Evolutionary conservation across 2,888 invertebrate genomes (phyloP).

Genomic region (Cremastobaeus sp.): DNA sequence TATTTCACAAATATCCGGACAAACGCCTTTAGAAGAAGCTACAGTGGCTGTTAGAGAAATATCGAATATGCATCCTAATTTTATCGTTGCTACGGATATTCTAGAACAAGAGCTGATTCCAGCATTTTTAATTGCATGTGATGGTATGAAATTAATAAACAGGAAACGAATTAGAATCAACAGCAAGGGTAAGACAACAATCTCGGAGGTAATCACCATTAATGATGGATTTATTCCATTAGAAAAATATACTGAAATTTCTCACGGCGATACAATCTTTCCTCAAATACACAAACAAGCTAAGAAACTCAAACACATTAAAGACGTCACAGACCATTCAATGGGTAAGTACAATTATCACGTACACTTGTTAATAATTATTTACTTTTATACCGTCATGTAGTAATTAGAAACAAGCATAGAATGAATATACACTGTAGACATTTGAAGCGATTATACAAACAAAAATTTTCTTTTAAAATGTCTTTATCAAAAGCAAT

Average conservation of each 20-base stretch:
- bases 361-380: slow-evolving; percentile 9
- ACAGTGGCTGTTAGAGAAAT: no score
- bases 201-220: slow-evolving; percentile 6
- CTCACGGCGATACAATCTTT: slow-evolving; percentile 11
- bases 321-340: slow-evolving; percentile 11
- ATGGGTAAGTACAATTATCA: slow-evolving; percentile 30
- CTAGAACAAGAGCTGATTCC: slow-evolving; percentile 26
- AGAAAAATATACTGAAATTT: background rate
- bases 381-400: slow-evolving; percentile 26
- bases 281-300: slow-evolving; percentile 30
- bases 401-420: background rate
- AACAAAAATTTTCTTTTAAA: no score
- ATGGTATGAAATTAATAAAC: slow-evolving; percentile 11
- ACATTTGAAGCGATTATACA: slow-evolving; percentile 66
- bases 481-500: no score
- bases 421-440: background rate
- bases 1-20: no score
- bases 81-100: slow-evolving; percentile 6
- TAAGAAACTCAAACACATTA: slow-evolving; percentile 22
- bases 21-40: no score
- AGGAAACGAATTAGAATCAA: slow-evolving; percentile 16
- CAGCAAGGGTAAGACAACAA: slow-evolving; percentile 11
- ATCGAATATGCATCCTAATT: no score
- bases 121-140: slow-evolving; percentile 12
- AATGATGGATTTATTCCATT: slow-evolving; percentile 5